These are phyloP conservation scores for Coendou prehensilis DNA, from an alignment of 2,797 vertebrate genomes.

Conservation along the genomic window DNA sequence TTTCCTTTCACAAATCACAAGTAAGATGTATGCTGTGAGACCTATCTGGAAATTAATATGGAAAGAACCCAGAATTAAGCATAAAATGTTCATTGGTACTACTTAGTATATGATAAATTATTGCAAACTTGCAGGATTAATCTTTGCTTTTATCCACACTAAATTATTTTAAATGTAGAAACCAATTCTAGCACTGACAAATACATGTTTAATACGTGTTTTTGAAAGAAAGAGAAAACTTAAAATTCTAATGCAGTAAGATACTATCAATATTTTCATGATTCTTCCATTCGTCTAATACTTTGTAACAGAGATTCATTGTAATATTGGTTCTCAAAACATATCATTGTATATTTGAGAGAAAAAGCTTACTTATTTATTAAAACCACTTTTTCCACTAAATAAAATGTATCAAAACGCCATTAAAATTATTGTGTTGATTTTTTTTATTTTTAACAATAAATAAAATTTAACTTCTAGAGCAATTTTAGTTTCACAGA, in stretches of 20 bases:
- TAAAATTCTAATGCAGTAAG: conserved; percentile 81
- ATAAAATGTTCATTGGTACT: conserved; percentile 86
- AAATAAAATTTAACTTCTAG: conserved; percentile 29
- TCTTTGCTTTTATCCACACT: conserved; percentile 81
- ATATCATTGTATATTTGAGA: conserved; percentile 59
- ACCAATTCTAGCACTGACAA: conserved; percentile 73
- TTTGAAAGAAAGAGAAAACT: conserved; percentile 78
- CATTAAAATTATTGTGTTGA: conserved; percentile 41
- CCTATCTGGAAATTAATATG: conserved; percentile 81
- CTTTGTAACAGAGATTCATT: conserved; percentile 62
- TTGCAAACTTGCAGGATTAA: conserved; percentile 85
- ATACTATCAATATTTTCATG: conserved; percentile 79
- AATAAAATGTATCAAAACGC: conserved; percentile 71
- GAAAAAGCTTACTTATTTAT: conserved; percentile 70
- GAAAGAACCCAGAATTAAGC: conserved; percentile 82
- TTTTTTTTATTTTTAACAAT: conserved; percentile 62
- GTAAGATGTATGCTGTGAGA: conserved; percentile 80
- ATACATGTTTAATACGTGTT: conserved; percentile 79
- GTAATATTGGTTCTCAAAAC: background rate
- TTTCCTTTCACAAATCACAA: conserved; percentile 79
- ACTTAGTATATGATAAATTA: conserved; percentile 84
- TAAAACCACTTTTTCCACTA: conserved; percentile 72
- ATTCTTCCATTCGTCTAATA: conserved; percentile 62
- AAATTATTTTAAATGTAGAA: conserved; percentile 83
- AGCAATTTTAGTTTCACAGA: conserved; percentile 52